Percentiles rank a stretch among this genome's conserved stretches.
These are phyloP conservation scores for Aurelia sp. DNA, from an alignment of 30 jellyfish, hydroid and myxozoan species.

Conservation along the genomic window DNA sequence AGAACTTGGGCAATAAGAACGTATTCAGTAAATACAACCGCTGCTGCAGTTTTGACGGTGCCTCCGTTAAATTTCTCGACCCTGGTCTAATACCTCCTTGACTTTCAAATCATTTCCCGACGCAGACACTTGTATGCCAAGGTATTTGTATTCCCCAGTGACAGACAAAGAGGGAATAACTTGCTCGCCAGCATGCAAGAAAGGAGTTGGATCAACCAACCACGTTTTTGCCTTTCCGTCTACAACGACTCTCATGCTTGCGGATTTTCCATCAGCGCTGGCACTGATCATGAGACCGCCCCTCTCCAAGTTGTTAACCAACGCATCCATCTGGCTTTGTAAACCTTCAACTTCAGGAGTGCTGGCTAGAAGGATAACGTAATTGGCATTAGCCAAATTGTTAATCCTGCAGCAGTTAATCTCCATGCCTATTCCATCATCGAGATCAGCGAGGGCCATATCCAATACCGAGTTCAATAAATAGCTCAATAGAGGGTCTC, in stretches of 20 bases:
- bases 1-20: neutral
- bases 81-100: neutral
- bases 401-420: neutral
- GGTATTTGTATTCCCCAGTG: too few relatives aligned
- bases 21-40: neutral
- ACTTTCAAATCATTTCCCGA: neutral
- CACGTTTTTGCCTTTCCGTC: conserved; percentile 13
- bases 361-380: neutral
- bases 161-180: neutral
- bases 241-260: neutral
- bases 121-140: neutral
- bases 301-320: too few relatives aligned
- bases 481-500: conserved; percentile 7
- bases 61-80: neutral
- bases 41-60: conserved; percentile 16
- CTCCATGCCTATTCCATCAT: neutral
- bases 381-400: neutral
- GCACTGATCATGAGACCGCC: conserved; percentile 10
- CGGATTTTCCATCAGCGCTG: neutral
- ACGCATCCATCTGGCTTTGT: too few relatives aligned
- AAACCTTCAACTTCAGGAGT: too few relatives aligned
- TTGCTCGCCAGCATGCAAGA: neutral
- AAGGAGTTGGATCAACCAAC: neutral
- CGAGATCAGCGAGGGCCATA: conserved; percentile 20
- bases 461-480: neutral